A percentile compares a stretch with the other conserved stretches of the same genome.
phyloP scores from a whole-genome alignment of 2,797 vertebrate species.

The Eulemur rubriventer region DNA sequence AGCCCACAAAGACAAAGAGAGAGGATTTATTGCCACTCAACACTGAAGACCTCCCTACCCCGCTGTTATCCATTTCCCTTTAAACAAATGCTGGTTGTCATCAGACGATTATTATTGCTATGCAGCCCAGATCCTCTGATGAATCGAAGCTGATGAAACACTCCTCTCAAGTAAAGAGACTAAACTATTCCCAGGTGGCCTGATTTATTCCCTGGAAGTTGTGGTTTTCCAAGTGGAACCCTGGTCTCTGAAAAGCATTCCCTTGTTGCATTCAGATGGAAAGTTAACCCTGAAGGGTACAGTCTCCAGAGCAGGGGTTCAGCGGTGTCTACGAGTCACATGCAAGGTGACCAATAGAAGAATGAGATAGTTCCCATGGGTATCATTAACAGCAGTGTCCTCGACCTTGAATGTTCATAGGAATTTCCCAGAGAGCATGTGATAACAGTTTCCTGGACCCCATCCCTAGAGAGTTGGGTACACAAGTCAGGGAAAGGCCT shows the following conservation, averaged over 20 bases:
- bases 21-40: slow-evolving; percentile 45
- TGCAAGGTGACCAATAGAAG: not conserved
- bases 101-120: slow-evolving; percentile 56
- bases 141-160: slow-evolving; percentile 55
- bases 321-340: not conserved
- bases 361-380: fast-evolving
- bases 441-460: not conserved
- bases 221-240: slow-evolving; percentile 65
- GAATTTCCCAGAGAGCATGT: not conserved
- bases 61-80: slow-evolving; percentile 49
- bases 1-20: slow-evolving; percentile 64
- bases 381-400: fast-evolving
- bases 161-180: slow-evolving; percentile 65
- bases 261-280: not conserved
- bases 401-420: not conserved
- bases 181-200: slow-evolving; percentile 52
- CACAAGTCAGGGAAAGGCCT: not conserved
- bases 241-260: not conserved
- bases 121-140: slow-evolving; percentile 47
- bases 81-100: slow-evolving; percentile 68
- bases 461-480: not conserved
- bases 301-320: not conserved
- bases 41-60: slow-evolving; percentile 18
- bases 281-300: slow-evolving; percentile 35
- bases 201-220: slow-evolving; percentile 70